Evolutionary conservation across 2,888 invertebrate genomes (phyloP).

Genomic region (Neoitamus cyanurus): DNA sequence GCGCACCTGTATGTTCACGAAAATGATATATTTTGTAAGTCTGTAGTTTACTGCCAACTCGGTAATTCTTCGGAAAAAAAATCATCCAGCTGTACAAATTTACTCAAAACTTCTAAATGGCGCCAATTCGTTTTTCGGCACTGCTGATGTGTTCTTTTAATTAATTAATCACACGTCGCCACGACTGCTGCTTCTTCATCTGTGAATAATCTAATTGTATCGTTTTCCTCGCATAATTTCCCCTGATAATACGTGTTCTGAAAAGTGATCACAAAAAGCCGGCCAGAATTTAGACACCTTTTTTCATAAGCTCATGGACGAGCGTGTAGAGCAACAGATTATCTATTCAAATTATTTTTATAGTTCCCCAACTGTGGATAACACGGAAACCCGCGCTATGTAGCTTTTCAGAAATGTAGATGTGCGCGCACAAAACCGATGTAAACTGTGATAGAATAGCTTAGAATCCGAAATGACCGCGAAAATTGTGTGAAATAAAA

Average conservation of each 20-base stretch:
- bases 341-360: constrained; percentile 22
- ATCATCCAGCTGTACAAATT: neutral
- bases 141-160: neutral
- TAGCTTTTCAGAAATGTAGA: neutral
- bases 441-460: constrained; percentile 6
- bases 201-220: constrained; percentile 26
- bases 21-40: neutral
- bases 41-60: neutral
- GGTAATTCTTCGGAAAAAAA: neutral
- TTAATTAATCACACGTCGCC: constrained; percentile 6
- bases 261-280: neutral
- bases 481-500: neutral
- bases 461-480: neutral
- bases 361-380: constrained; percentile 15
- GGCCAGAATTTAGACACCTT: constrained; percentile 9
- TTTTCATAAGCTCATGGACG: neutral
- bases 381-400: constrained; percentile 1
- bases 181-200: neutral
- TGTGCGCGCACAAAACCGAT: neutral
- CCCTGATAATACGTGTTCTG: neutral
- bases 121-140: neutral
- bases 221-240: constrained; percentile 13
- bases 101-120: neutral
- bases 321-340: neutral
- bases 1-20: neutral